Evolutionary conservation across 2,888 invertebrate genomes (phyloP).

Genomic region (Phyto melanocephala): DNA sequence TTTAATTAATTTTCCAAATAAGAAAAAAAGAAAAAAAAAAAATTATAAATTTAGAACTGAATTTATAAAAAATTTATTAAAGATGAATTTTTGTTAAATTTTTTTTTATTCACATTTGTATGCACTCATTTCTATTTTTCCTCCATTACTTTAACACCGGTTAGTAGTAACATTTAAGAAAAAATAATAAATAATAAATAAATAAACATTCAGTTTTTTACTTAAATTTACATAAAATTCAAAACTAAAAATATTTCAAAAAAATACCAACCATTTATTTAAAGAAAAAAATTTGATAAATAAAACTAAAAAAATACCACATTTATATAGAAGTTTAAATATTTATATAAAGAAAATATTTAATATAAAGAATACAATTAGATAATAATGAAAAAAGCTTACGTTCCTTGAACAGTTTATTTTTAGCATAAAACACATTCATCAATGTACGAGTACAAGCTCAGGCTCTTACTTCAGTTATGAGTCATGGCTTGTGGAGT

Average conservation of each 20-base stretch:
- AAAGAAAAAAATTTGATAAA: not conserved
- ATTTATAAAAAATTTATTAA: too few relatives aligned
- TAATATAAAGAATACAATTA: slow-evolving; percentile 19
- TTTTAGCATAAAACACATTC: slow-evolving; percentile 59
- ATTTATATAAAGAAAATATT: slow-evolving; percentile 4
- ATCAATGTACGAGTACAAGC: slow-evolving; percentile 54
- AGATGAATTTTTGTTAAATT: too few relatives aligned
- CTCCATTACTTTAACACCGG: not conserved
- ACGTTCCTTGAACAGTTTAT: slow-evolving; percentile 49
- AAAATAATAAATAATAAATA: not conserved
- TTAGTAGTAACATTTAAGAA: slow-evolving; percentile 4
- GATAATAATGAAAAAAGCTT: slow-evolving; percentile 56
- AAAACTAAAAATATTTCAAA: slow-evolving; percentile 5
- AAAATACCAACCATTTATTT: slow-evolving; percentile 40
- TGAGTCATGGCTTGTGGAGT: slow-evolving; percentile 51
- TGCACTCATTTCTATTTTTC: too few relatives aligned
- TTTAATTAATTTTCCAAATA: too few relatives aligned
- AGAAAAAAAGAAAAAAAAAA: too few relatives aligned
- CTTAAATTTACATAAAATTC: not conserved
- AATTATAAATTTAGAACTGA: too few relatives aligned
- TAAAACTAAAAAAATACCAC: too few relatives aligned
- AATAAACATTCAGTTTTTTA: not conserved
- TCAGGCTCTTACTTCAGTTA: slow-evolving; percentile 50
- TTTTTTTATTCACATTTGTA: too few relatives aligned
- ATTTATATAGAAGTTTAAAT: not conserved